A percentile compares a stretch with the other conserved stretches of the same genome.
These are phyloP conservation scores for Leuctra nigra DNA, from an alignment of 2,888 invertebrate genomes.

Conservation along the genomic window DNA sequence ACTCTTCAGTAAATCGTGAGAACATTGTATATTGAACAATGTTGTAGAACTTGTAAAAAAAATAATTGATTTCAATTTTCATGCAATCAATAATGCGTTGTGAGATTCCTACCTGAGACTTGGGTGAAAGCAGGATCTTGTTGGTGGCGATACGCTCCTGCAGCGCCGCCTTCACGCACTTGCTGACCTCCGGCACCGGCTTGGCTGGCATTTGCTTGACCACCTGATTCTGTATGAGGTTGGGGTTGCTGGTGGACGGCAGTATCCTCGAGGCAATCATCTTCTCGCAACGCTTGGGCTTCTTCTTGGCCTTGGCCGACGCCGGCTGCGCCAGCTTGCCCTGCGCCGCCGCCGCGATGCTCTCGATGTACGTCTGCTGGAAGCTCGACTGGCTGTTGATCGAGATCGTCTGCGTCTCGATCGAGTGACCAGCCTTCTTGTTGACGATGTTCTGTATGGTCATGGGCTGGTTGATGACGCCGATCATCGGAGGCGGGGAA, in stretches of 20 bases:
- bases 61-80: no score
- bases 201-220: neutral
- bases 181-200: neutral
- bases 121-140: neutral
- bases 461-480: slow-evolving; percentile 20
- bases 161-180: neutral
- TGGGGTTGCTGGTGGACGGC: neutral
- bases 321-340: neutral
- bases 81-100: no score
- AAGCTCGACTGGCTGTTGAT: slow-evolving; percentile 18
- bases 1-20: no score
- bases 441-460: no score
- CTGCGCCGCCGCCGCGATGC: slow-evolving; percentile 21
- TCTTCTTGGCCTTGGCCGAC: neutral
- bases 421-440: slow-evolving; percentile 23
- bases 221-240: neutral
- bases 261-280: neutral
- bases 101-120: no score
- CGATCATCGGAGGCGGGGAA: slow-evolving; percentile 25
- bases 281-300: neutral
- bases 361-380: slow-evolving; percentile 28
- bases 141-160: neutral
- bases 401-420: slow-evolving; percentile 26
- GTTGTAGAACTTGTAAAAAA: no score
- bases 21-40: no score